A percentile compares a stretch with the other conserved stretches of the same genome.
Conservation (phyloP, 2,797 vertebrate species). For the Valencia hispanica region DNA sequence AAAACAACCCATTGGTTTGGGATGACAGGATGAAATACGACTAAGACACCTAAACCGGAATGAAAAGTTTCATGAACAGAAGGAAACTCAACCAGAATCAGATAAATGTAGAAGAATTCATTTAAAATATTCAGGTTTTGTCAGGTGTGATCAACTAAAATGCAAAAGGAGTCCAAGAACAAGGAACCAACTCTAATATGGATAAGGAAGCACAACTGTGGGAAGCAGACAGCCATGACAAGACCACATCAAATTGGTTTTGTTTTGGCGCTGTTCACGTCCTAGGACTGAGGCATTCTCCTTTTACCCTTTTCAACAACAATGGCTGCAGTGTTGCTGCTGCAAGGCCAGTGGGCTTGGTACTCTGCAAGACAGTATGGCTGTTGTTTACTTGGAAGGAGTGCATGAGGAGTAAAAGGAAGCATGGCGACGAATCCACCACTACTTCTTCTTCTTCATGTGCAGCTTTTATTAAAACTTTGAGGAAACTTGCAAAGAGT, state of each 20-base stretch:
- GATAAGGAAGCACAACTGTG: conserved; percentile 13
- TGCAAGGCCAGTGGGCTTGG: conserved; percentile 42
- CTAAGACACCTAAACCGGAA: too few species aligned
- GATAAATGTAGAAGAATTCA: not conserved
- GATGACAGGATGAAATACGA: too few species aligned
- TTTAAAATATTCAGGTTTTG: not conserved
- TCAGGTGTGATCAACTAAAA: not conserved
- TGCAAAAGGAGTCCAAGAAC: not conserved
- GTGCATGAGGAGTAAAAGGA: conserved; percentile 52
- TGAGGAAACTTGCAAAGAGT: conserved; percentile 10
- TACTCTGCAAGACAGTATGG: conserved; percentile 58
- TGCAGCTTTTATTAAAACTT: conserved; percentile 11
- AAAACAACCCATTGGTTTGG: too few species aligned
- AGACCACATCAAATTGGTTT: conserved; percentile 55
- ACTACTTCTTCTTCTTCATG: conserved; percentile 33
- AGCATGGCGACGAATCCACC: conserved; percentile 27
- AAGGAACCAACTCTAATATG: not conserved
- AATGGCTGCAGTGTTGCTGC: conserved; percentile 71
- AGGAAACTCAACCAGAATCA: not conserved
- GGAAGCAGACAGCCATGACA: conserved; percentile 35
- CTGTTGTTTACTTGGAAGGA: conserved; percentile 67
- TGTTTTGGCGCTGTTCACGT: conserved; percentile 51
- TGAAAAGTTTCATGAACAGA: not conserved
- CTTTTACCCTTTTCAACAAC: conserved; percentile 62
- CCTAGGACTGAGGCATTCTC: conserved; percentile 53